Evolutionary conservation across 2,113 vertebrate species (phyloP).

Genomic region (Mohoua ochrocephala): DNA sequence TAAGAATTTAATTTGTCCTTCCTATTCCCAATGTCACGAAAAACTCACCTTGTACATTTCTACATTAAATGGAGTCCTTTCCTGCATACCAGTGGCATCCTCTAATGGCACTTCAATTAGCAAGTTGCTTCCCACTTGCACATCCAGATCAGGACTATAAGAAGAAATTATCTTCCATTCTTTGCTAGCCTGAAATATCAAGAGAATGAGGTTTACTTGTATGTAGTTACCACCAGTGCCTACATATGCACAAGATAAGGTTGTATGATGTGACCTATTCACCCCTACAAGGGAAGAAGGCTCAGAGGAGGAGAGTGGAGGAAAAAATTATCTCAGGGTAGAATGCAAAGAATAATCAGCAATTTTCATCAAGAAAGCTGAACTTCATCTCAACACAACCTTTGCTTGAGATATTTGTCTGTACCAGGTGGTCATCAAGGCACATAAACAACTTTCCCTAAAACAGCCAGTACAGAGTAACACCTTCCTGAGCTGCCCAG

Average conservation of each 20-base stretch:
- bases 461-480: not conserved
- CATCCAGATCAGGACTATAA: slow-evolving; percentile 35
- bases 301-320: not conserved
- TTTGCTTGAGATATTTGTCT: not conserved
- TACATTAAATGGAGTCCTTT: slow-evolving; percentile 54
- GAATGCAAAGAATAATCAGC: not conserved
- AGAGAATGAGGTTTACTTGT: not conserved
- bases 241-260: not conserved
- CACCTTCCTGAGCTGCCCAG: not conserved
- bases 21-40: not conserved
- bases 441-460: not conserved
- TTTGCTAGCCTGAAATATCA: slow-evolving; percentile 71
- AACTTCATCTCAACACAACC: not conserved
- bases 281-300: not conserved
- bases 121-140: slow-evolving; percentile 10
- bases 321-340: not conserved
- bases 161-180: slow-evolving; percentile 83
- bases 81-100: not conserved
- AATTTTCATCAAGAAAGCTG: not conserved
- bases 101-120: slow-evolving; percentile 70
- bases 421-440: not conserved
- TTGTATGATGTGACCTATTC: not conserved
- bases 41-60: slow-evolving; percentile 79
- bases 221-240: not conserved
- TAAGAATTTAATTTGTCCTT: not conserved